Evolutionary conservation across 2,797 vertebrate species (phyloP).

Genomic region (Onychomys torridus): DNA sequence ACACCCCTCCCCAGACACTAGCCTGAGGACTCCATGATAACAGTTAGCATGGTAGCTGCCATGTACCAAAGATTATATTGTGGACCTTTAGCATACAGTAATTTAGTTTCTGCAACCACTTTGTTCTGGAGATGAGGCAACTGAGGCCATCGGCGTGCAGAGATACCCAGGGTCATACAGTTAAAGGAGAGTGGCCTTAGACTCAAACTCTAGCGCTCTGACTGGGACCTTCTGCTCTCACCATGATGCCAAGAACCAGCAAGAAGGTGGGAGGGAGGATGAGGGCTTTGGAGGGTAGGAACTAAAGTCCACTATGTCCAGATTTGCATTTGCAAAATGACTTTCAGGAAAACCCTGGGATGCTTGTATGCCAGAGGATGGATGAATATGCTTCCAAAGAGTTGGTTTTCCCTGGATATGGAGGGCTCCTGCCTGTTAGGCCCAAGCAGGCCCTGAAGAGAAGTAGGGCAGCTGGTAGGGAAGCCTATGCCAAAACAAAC

Average conservation of each 20-base stretch:
- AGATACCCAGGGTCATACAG: neutral
- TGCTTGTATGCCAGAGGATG: neutral
- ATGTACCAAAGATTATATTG: neutral
- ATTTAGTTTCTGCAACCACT: neutral
- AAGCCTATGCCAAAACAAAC: neutral
- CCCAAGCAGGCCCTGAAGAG: neutral
- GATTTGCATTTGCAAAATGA: slow-evolving; percentile 37
- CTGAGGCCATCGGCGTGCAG: neutral
- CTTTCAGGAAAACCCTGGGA: neutral
- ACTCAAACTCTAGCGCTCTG: neutral
- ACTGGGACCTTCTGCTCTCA: neutral
- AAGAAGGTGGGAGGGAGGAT: neutral
- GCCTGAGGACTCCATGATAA: neutral
- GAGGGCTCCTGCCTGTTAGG: neutral
- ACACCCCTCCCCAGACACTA: neutral
- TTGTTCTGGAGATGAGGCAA: slow-evolving; percentile 39
- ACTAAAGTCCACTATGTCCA: neutral
- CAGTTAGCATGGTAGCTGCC: neutral
- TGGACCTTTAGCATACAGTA: neutral
- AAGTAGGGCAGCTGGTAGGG: neutral
- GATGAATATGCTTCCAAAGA: neutral
- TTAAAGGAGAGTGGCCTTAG: neutral
- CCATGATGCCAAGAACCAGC: neutral
- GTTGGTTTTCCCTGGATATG: neutral
- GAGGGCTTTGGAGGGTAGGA: neutral